Evolutionary conservation across 2,888 invertebrate genomes (phyloP).

Genomic region (Napeogenes inachia): DNA sequence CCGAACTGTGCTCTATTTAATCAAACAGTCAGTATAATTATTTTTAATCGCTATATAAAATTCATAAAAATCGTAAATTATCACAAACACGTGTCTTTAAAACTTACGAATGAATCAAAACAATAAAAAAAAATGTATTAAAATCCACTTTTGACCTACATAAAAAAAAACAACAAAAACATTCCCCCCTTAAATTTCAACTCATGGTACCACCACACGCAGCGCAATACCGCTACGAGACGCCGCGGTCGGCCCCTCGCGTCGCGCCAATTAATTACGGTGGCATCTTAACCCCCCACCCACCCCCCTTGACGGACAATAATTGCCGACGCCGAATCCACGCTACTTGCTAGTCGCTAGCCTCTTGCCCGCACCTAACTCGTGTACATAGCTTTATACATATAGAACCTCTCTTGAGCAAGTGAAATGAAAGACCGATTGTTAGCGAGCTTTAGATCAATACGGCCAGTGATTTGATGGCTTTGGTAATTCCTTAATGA

Average conservation of each 20-base stretch:
- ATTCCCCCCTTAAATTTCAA: slow-evolving; percentile 10
- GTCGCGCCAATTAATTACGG: slow-evolving; percentile 78
- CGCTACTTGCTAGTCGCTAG: slow-evolving; percentile 43
- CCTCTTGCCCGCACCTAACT: slow-evolving; percentile 39
- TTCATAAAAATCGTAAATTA: too few species aligned
- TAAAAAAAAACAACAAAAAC: not conserved
- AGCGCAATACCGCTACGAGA: slow-evolving; percentile 70
- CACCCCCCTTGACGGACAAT: slow-evolving; percentile 67
- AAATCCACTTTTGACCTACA: too few species aligned
- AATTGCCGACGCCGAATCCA: slow-evolving; percentile 67
- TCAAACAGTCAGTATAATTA: too few species aligned
- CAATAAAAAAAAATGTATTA: too few species aligned
- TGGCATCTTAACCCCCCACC: slow-evolving; percentile 71
- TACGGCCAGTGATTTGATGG: not conserved
- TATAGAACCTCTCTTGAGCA: slow-evolving; percentile 12
- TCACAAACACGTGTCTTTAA: too few species aligned
- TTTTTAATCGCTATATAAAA: too few species aligned
- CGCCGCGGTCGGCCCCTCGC: slow-evolving; percentile 75
- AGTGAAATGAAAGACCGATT: slow-evolving; percentile 1
- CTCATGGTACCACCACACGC: slow-evolving; percentile 42
- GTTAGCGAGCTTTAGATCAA: not conserved
- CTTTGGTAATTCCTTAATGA: too few species aligned
- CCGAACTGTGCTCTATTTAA: too few species aligned
- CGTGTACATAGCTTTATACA: slow-evolving; percentile 5
- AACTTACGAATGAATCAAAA: too few species aligned